These are phyloP conservation scores for Hypselothyrea guttata DNA, from an alignment of 2,888 invertebrate species.

Conservation along the genomic window DNA sequence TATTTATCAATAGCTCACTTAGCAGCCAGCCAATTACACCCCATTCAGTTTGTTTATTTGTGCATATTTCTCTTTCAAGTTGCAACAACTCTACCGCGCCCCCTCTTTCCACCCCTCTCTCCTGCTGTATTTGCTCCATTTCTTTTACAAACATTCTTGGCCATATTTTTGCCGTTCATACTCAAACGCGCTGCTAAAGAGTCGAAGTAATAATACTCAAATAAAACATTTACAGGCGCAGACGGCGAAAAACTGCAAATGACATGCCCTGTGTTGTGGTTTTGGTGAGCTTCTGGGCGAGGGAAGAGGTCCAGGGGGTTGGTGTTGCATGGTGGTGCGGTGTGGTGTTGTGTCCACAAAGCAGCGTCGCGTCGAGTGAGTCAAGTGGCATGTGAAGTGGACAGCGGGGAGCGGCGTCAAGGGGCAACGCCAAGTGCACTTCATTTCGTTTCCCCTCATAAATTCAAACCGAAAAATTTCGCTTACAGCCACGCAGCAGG, in stretches of 20 bases:
- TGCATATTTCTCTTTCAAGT: conserved; percentile 8
- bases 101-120: too few relatives aligned
- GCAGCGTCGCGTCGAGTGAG: conserved; percentile 62
- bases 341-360: conserved; percentile 40
- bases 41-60: conserved; percentile 19
- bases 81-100: neutral
- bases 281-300: too few relatives aligned
- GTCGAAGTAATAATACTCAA: conserved; percentile 74
- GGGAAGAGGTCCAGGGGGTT: too few relatives aligned
- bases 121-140: too few relatives aligned
- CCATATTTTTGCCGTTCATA: conserved; percentile 26
- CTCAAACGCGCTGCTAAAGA: conserved; percentile 57
- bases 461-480: conserved; percentile 69
- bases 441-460: conserved; percentile 66
- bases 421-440: conserved; percentile 57
- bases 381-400: conserved; percentile 68
- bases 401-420: neutral
- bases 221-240: conserved; percentile 73
- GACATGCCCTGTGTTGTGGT: conserved; percentile 47
- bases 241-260: conserved; percentile 71
- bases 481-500: too few relatives aligned
- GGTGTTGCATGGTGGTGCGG: neutral
- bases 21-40: neutral
- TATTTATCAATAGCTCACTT: conserved; percentile 23
- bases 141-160: conserved; percentile 17